These are phyloP conservation scores for Gila orcuttii DNA, from an alignment of 2,113 vertebrate species.

Conservation along the genomic window DNA sequence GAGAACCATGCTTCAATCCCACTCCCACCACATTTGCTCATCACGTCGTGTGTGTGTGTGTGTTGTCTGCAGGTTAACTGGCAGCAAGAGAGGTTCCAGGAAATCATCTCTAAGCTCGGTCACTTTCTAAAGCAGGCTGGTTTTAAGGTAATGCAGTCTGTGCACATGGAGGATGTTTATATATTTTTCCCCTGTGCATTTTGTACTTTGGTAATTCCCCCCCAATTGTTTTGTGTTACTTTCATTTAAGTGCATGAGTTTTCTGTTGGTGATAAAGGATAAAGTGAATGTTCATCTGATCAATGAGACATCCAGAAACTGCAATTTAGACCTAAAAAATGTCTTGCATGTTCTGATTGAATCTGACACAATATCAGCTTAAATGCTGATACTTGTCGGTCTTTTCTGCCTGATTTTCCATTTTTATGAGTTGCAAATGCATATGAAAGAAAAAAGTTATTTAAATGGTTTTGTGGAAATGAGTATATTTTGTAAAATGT, in stretches of 20 bases:
- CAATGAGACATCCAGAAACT: constrained; percentile 30
- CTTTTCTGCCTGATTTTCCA: neutral
- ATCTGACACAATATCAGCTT: neutral
- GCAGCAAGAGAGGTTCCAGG: constrained; percentile 94
- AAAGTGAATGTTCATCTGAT: constrained; percentile 30
- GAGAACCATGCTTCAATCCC: constrained; percentile 33
- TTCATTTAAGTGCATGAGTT: neutral
- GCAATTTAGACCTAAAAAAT: neutral
- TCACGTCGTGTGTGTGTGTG: constrained; percentile 6
- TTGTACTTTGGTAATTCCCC: neutral
- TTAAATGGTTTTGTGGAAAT: neutral
- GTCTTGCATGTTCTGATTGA: neutral
- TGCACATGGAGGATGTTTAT: neutral
- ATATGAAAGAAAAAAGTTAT: neutral
- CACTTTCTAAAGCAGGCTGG: constrained; percentile 98
- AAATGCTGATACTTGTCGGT: neutral
- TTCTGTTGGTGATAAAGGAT: neutral
- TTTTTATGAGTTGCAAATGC: neutral
- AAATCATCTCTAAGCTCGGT: constrained; percentile 89
- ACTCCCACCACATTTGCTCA: constrained; percentile 37
- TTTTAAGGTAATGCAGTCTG: constrained; percentile 86
- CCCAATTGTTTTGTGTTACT: neutral
- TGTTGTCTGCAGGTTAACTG: constrained; percentile 82
- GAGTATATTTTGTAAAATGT: neutral
- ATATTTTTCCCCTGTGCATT: neutral